These are phyloP conservation scores for Brenthis ino DNA, from an alignment of 2,888 invertebrate genomes.

Conservation along the genomic window DNA sequence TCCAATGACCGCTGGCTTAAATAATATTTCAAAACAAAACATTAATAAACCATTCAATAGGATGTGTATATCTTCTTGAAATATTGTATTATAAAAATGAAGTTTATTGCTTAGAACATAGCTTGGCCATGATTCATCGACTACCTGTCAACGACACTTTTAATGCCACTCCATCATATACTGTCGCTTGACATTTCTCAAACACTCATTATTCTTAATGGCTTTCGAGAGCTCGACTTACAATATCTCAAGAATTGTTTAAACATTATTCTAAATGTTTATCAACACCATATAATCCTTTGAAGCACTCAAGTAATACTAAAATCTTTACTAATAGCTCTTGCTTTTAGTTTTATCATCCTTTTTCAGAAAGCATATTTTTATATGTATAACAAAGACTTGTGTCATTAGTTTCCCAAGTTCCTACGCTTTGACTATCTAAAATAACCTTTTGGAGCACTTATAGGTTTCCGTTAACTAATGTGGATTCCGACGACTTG, in stretches of 20 bases:
- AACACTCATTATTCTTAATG: constrained; percentile 72
- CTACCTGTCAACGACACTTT: constrained; percentile 72
- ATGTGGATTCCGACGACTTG: constrained; percentile 73
- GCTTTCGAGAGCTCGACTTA: constrained; percentile 58
- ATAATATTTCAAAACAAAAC: constrained; percentile 8
- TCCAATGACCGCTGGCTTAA: not conserved
- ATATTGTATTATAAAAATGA: constrained; percentile 27
- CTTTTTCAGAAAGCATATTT: constrained; percentile 40
- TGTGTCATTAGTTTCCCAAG: constrained; percentile 17
- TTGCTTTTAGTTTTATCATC: constrained; percentile 49
- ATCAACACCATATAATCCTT: constrained; percentile 34
- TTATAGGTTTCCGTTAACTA: constrained; percentile 70
- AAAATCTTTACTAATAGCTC: constrained; percentile 29
- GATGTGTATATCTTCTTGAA: constrained; percentile 26
- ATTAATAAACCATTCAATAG: constrained; percentile 11
- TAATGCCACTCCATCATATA: constrained; percentile 67
- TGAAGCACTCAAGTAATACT: constrained; percentile 28
- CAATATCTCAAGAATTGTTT: constrained; percentile 39
- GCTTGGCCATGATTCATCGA: constrained; percentile 61
- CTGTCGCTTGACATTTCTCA: constrained; percentile 65
- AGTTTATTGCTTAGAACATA: constrained; percentile 30
- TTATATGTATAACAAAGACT: constrained; percentile 43
- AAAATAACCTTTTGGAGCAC: constrained; percentile 63
- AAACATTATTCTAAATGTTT: constrained; percentile 36
- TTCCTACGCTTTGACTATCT: constrained; percentile 53